Conservation (phyloP, 2,888 invertebrate species). For the Scaptomyza tumidula region DNA sequence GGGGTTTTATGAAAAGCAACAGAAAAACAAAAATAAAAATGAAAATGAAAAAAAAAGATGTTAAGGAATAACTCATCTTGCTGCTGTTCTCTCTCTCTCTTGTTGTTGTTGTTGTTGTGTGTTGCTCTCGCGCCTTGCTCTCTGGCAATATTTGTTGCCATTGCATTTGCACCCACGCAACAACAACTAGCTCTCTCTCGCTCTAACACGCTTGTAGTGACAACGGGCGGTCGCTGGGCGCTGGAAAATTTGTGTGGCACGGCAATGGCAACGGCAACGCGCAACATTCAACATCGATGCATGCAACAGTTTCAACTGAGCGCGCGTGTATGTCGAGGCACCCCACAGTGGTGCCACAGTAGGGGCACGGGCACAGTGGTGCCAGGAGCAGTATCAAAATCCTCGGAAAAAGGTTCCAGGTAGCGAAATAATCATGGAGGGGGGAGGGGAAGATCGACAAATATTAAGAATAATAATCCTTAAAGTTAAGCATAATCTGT, state of each 20-base stretch:
- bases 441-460: slow-evolving; percentile 19
- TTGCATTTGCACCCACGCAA: slow-evolving; percentile 4
- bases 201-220: slow-evolving; percentile 6
- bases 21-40: not conserved
- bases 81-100: not conserved
- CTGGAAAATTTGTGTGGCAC: slow-evolving; percentile 47
- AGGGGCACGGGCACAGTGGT: too few relatives aligned
- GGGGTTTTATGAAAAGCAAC: slow-evolving; percentile 38
- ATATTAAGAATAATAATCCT: not conserved
- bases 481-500: slow-evolving; percentile 20
- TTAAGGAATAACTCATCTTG: slow-evolving; percentile 51
- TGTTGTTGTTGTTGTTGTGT: too few relatives aligned
- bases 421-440: slow-evolving; percentile 15
- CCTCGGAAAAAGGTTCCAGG: slow-evolving; percentile 37
- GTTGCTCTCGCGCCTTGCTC: not conserved
- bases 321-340: slow-evolving; percentile 54
- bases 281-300: slow-evolving; percentile 23
- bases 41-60: slow-evolving; percentile 24
- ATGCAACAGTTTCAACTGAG: slow-evolving; percentile 70
- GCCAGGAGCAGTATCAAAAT: not conserved
- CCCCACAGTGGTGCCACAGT: slow-evolving; percentile 30
- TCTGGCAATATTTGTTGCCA: slow-evolving; percentile 3
- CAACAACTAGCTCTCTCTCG: slow-evolving; percentile 8
- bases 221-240: slow-evolving; percentile 56
- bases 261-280: slow-evolving; percentile 38